These are phyloP conservation scores for Geotria australis DNA, from an alignment of 2,797 vertebrate species.

Conservation along the genomic window DNA sequence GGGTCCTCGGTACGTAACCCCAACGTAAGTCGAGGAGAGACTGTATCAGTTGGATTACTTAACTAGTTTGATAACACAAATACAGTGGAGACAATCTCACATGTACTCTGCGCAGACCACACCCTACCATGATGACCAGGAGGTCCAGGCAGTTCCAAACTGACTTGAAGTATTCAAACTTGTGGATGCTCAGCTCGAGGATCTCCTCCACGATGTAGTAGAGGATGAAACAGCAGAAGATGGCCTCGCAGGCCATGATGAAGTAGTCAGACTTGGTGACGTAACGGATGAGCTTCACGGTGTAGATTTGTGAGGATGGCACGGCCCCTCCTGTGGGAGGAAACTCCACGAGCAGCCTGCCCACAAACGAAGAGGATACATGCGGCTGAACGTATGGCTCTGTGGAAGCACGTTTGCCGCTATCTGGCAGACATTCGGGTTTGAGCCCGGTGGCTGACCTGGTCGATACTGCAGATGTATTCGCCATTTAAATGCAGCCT, in stretches of 20 bases:
- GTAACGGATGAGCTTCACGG: constrained; percentile 70
- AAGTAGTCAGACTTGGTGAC: constrained; percentile 71
- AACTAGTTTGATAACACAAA: too few species aligned
- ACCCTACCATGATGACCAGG: constrained; percentile 56
- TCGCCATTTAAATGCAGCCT: too few species aligned
- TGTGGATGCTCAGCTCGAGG: constrained; percentile 52
- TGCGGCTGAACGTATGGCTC: too few species aligned
- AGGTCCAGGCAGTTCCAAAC: constrained; percentile 88
- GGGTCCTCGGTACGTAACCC: too few species aligned
- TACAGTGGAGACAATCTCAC: too few species aligned
- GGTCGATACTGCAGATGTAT: too few species aligned
- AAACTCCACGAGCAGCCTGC: constrained; percentile 72
- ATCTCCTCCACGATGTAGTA: constrained; percentile 79
- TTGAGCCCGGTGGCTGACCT: too few species aligned
- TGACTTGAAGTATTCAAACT: constrained; percentile 37
- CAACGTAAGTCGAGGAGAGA: too few species aligned
- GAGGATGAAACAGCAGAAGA: constrained; percentile 78
- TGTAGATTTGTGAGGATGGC: constrained; percentile 76
- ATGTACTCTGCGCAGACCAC: too few species aligned
- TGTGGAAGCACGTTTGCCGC: too few species aligned
- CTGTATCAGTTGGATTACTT: too few species aligned
- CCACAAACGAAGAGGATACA: neutral
- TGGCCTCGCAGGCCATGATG: constrained; percentile 45
- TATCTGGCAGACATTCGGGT: too few species aligned
- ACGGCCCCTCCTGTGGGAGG: constrained; percentile 73